Evolutionary conservation across 2,113 vertebrate genomes (phyloP).

Genomic region (Chaetodon auriga): DNA sequence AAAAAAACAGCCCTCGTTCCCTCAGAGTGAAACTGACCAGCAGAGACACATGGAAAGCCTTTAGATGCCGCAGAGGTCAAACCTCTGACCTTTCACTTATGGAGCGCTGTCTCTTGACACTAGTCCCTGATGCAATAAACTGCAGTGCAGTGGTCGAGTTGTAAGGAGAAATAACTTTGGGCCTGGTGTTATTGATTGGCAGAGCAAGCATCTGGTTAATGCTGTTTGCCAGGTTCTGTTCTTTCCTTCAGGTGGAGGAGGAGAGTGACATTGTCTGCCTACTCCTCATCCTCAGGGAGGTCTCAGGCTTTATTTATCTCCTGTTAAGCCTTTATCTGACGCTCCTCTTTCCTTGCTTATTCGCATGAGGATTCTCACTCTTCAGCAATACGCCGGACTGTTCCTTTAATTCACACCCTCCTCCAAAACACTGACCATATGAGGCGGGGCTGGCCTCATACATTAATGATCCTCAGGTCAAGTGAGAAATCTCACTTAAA

Average conservation of each 20-base stretch:
- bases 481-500: conserved; percentile 8
- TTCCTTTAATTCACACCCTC: background rate
- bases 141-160: conserved; percentile 8
- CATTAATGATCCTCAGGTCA: conserved; percentile 1
- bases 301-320: conserved; percentile 21
- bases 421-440: background rate
- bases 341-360: conserved; percentile 22
- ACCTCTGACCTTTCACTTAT: conserved; percentile 26
- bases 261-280: conserved; percentile 18
- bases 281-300: conserved; percentile 28
- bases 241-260: conserved; percentile 30
- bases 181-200: conserved; percentile 47
- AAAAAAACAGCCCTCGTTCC: background rate
- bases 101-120: conserved; percentile 37
- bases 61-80: conserved; percentile 18
- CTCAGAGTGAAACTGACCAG: background rate
- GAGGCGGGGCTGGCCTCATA: background rate
- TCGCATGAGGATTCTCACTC: conserved; percentile 6
- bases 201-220: conserved; percentile 18
- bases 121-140: conserved; percentile 26
- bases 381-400: background rate
- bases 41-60: background rate
- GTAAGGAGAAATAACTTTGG: conserved; percentile 32
- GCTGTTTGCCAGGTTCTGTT: conserved; percentile 24
- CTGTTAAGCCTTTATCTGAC: conserved; percentile 22